These are phyloP conservation scores for Scalopus aquaticus DNA, from an alignment of 2,113 vertebrate species.

Conservation along the genomic window DNA sequence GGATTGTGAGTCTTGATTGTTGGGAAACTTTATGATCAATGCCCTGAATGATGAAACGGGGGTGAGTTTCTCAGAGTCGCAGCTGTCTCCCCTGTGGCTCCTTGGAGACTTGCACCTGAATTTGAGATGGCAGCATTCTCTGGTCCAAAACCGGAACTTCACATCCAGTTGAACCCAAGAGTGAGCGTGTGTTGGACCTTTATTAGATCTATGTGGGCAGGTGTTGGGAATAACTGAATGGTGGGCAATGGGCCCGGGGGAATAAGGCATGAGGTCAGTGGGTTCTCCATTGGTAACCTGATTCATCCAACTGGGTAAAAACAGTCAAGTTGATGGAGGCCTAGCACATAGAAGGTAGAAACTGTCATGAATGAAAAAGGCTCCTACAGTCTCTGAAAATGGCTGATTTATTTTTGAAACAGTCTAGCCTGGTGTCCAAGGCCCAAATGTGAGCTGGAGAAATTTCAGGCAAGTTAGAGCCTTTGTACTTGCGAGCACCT, in stretches of 20 bases:
- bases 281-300: background rate
- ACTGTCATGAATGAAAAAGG: background rate
- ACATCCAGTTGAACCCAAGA: background rate
- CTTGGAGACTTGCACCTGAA: background rate
- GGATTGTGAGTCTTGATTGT: background rate
- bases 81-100: fast-evolving
- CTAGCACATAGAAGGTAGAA: background rate
- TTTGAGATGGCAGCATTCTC: background rate
- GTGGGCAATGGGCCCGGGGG: background rate
- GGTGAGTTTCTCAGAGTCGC: background rate
- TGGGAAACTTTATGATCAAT: background rate
- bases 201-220: background rate
- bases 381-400: background rate
- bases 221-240: too few species aligned
- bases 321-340: background rate
- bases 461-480: background rate
- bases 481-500: background rate
- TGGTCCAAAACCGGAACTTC: background rate
- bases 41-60: background rate
- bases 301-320: background rate
- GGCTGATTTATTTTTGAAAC: background rate
- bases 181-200: fast-evolving
- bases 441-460: background rate
- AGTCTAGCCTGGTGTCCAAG: background rate
- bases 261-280: background rate